phyloP scores from a whole-genome alignment of 1,140 invertebrate genomes.

The Drosophila neocordata region DNA sequence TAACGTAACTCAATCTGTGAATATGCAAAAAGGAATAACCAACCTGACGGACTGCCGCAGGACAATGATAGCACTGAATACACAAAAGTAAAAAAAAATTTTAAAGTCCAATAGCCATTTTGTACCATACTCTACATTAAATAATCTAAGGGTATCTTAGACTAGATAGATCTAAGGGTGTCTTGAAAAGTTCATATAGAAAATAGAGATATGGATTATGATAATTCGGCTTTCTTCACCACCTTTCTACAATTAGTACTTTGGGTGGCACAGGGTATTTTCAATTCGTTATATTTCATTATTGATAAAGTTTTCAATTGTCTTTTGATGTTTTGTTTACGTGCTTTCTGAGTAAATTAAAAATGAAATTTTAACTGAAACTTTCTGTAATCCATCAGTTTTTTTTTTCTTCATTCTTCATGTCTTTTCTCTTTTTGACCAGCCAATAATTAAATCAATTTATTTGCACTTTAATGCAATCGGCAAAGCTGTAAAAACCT shows the following conservation, averaged over 20 bases:
- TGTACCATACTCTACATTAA: neutral
- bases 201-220: too few relatives aligned
- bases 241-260: neutral
- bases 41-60: conserved; percentile 47
- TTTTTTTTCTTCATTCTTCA: neutral
- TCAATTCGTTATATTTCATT: neutral
- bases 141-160: neutral
- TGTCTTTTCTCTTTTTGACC: conserved; percentile 6
- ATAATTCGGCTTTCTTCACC: neutral
- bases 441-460: conserved; percentile 70
- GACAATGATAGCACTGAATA: conserved; percentile 52
- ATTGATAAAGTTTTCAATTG: neutral
- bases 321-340: conserved; percentile 16
- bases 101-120: conserved; percentile 38
- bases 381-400: conserved; percentile 12
- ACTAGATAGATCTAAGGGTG: too few relatives aligned
- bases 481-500: conserved; percentile 13
- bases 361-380: conserved; percentile 42
- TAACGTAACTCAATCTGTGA: conserved; percentile 67
- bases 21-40: conserved; percentile 61
- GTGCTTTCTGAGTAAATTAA: conserved; percentile 52
- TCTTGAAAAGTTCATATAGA: too few relatives aligned
- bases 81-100: conserved; percentile 14
- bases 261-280: neutral
- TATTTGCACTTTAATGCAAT: conserved; percentile 57